Evolutionary conservation across 2,113 vertebrate genomes (phyloP), one percentile per base, ranked within the genome.

Genomic region (Gambusia holbrooki): DNA sequence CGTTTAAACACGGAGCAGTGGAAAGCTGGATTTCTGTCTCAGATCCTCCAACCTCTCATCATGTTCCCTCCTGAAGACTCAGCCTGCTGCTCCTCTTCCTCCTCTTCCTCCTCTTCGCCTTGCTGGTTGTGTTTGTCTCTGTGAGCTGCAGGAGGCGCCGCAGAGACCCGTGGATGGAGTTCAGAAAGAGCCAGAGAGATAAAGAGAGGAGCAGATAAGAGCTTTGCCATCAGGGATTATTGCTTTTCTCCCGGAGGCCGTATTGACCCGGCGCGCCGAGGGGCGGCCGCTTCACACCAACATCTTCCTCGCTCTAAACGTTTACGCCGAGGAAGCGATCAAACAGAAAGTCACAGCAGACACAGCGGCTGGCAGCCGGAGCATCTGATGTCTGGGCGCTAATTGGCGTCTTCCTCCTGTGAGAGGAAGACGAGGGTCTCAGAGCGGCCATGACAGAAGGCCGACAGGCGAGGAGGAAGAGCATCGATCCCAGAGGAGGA

Each of bases 211-310:
- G 61, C 69, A 71, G 83, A 90, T 84, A 86, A 79, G 82, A 89
- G 82, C 69, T 88, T 85, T 88, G 84, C 81, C 87, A 87, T 71
- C 45, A 28, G 83, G 87, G 89, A 86, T 84, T 92, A 86, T 89
- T 90, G 85, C 78, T 68, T 90, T 89, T 91, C 64, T 88, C 89
- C 85, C 71, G 76, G 86, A 84, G 61, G 61, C 87, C 33, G 87
- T 89, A 93, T 90, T 76, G 90, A 92, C 87, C 84, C 70, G 6
- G 17, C 74, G 76, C 66, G 75, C 81, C 12, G 29, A 74, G 71
- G 69, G 74, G 11, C 60, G 61, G 45, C 8, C 9, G 85, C 75
- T 72, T 73, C 27, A 22, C 66, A 70, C 35, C 28, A 22, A 69
- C 27, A 40, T 77, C 61, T 83, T 40, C 66, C 19, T 75, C 72